Base-by-base conservation (phyloP, 1,140 invertebrate species). In the Adoxophyes honmai region DNA sequence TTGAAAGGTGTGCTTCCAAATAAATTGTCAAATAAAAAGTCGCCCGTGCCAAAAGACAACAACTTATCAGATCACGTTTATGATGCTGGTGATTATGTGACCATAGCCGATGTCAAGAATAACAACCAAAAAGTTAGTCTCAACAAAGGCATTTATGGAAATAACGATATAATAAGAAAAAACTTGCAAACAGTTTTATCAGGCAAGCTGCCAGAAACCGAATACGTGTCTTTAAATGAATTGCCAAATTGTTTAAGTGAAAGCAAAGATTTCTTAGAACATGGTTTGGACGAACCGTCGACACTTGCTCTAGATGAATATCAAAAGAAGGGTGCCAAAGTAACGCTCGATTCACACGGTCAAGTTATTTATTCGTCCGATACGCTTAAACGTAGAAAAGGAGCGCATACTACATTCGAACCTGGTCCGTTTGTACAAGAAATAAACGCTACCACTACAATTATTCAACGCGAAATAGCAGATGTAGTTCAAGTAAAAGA, bases 341-440 rank as follows among this genome's bases (percentile, higher is more conserved):
- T 97, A 0, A 96, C 94, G 9, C 81, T 97, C 28, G 95, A 97
- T 81, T 94, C 96, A 0, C 94, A 96, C 70, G 96, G 96, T 10
- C 95, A 96, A 90, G 95, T 97, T 39, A 94, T 98, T 37, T 98
- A 95, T 79, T 95, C 95, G 56, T 97, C 96, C 0, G 96, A 97
- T 68, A 97, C 96, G 76, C 85, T 97, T 55, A 94, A 93, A 76
- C 90, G 95, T 72, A 91, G 94, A 74, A 95, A 96, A 90, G 93
- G 94, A 51, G 92, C 94, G 8, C 94, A 96, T 66, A 95, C 94
- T 5, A 96, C 95, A 14, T 96, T 96, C 73, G 94, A 95, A 90
- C 95, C 95, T 62, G 95, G 95, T 79, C 93, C 94, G 36, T 94
- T 92, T 72, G 93, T 95, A 34, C 94, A 93, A 88, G 92, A 93